phyloP scores from a whole-genome alignment of 30 jellyfish, hydroid and myxozoan genomes.

The Cassiopea andromeda region DNA sequence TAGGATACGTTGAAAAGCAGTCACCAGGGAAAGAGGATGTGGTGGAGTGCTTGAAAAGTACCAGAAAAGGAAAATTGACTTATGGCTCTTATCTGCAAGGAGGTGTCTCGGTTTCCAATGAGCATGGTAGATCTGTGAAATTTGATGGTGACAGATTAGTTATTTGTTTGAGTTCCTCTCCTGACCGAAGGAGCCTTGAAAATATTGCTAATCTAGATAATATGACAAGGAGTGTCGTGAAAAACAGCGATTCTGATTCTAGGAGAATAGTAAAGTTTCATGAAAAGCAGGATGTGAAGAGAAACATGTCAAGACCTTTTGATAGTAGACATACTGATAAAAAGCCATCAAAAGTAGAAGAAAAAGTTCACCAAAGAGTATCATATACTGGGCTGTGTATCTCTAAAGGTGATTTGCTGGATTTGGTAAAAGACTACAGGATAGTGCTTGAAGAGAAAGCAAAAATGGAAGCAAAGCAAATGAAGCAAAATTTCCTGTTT shows the following conservation, averaged over 20 bases:
- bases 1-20: background rate
- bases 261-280: background rate
- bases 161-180: constrained; percentile 53
- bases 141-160: background rate
- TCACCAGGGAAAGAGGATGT: constrained; percentile 48
- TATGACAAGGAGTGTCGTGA: background rate
- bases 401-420: constrained; percentile 26
- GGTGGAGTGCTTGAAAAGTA: constrained; percentile 49
- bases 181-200: constrained; percentile 10
- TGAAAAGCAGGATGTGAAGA: background rate
- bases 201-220: background rate
- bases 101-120: background rate
- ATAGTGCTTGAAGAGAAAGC: constrained; percentile 20
- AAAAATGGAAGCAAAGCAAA: constrained; percentile 17
- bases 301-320: background rate
- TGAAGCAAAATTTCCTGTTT: constrained; percentile 12
- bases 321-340: background rate
- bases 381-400: background rate
- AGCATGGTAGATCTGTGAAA: background rate
- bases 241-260: background rate
- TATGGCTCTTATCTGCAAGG: constrained; percentile 11
- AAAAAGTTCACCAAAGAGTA: background rate
- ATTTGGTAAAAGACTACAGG: background rate
- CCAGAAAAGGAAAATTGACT: constrained; percentile 55
- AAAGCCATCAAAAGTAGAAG: background rate